These are phyloP conservation scores for Atta texana DNA, from an alignment of 1,140 invertebrate genomes.

Conservation along the genomic window DNA sequence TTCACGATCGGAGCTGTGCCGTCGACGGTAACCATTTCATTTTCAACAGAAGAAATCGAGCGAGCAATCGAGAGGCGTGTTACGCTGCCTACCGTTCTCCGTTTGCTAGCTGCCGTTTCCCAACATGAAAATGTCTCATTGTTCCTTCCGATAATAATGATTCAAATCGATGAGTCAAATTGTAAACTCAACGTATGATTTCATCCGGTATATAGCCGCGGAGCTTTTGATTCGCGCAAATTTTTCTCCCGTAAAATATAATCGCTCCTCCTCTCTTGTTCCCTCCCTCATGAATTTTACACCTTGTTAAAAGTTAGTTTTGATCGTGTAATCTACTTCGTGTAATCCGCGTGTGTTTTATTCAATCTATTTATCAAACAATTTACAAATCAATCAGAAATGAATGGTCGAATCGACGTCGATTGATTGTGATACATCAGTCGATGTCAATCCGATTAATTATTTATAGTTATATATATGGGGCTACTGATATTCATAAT, in stretches of 20 bases:
- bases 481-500: too few species aligned
- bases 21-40: not conserved
- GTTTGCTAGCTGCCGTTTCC: not conserved
- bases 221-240: not conserved
- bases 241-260: not conserved
- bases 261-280: not conserved
- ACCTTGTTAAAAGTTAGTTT: not conserved
- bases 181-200: not conserved
- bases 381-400: not conserved
- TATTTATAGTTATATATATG: too few species aligned
- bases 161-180: constrained; percentile 57
- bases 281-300: not conserved
- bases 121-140: constrained; percentile 33
- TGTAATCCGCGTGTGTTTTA: not conserved
- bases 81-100: not conserved
- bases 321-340: not conserved
- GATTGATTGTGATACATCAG: too few species aligned
- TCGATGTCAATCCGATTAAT: too few species aligned
- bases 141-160: constrained; percentile 12
- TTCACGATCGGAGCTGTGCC: not conserved
- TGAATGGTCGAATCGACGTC: too few species aligned
- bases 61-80: constrained; percentile 6
- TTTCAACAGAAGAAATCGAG: constrained; percentile 41
- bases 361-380: not conserved
- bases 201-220: not conserved